Conservation (phyloP, 2,888 invertebrate species). For the Tinea trinotella region DNA sequence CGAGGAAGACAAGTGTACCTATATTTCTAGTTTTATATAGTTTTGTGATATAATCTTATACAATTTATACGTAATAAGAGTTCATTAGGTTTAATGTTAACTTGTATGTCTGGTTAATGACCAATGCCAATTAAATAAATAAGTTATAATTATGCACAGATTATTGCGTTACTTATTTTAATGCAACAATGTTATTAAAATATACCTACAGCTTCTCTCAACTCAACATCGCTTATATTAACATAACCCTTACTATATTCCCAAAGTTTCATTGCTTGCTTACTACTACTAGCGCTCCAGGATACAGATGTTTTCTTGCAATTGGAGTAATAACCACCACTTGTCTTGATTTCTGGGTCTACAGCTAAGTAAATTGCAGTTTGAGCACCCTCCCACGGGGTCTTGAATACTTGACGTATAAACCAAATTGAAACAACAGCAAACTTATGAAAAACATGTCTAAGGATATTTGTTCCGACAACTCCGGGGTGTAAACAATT, state of each 20-base stretch:
- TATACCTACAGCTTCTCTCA: too few relatives aligned
- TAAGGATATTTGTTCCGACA: conserved; percentile 83
- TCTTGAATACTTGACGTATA: conserved; percentile 76
- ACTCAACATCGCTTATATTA: conserved; percentile 75
- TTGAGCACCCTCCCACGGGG: conserved; percentile 84
- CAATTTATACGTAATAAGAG: too few relatives aligned
- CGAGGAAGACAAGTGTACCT: too few relatives aligned
- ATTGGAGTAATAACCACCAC: conserved; percentile 85
- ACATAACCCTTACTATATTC: conserved; percentile 80
- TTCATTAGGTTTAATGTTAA: too few relatives aligned
- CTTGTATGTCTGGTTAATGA: too few relatives aligned
- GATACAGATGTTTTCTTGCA: conserved; percentile 75
- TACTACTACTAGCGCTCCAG: conserved; percentile 74
- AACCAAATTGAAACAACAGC: conserved; percentile 59
- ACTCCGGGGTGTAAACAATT: conserved; percentile 90
- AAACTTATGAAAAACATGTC: conserved; percentile 72
- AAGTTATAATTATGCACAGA: too few relatives aligned
- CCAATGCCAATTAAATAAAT: too few relatives aligned
- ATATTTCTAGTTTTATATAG: too few relatives aligned
- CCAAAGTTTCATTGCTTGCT: conserved; percentile 84
- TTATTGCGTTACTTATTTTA: too few relatives aligned
- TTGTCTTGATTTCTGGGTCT: conserved; percentile 77
- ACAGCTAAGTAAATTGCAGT: conserved; percentile 82
- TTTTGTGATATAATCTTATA: too few relatives aligned
- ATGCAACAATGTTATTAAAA: too few relatives aligned